Conservation (phyloP, 2,797 vertebrate genomes). For the Scarus forsteni region DNA sequence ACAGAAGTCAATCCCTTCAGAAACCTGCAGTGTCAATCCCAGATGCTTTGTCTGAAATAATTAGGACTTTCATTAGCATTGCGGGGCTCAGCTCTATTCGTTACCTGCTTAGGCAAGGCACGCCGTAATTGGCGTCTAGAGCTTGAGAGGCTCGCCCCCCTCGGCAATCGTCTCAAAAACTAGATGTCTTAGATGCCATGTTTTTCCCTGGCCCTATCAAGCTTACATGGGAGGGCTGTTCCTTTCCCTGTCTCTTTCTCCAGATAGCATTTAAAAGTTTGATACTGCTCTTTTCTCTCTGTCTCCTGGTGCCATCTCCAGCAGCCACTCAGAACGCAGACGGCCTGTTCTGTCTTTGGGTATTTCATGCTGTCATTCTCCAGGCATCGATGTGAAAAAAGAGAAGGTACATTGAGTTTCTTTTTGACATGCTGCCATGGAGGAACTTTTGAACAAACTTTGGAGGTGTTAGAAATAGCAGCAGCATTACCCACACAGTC, state of each 20-base stretch:
- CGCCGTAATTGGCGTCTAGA: slow-evolving; percentile 67
- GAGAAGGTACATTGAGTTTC: slow-evolving; percentile 25
- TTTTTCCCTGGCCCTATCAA: slow-evolving; percentile 56
- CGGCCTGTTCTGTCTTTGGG: slow-evolving; percentile 43
- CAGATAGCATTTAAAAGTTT: slow-evolving; percentile 60
- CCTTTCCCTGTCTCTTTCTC: slow-evolving; percentile 41
- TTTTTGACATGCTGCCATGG: slow-evolving; percentile 50
- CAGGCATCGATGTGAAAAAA: slow-evolving; percentile 29
- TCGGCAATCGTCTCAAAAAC: slow-evolving; percentile 45
- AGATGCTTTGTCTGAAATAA: slow-evolving; percentile 77
- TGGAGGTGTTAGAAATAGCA: slow-evolving; percentile 63
- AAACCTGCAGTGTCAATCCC: slow-evolving; percentile 59
- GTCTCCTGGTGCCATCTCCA: slow-evolving; percentile 49
- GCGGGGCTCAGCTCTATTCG: slow-evolving; percentile 50
- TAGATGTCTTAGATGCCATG: slow-evolving; percentile 60
- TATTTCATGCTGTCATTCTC: slow-evolving; percentile 53
- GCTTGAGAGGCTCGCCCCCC: slow-evolving; percentile 57
- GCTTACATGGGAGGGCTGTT: slow-evolving; percentile 44
- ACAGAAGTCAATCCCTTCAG: slow-evolving; percentile 57
- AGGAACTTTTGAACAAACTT: slow-evolving; percentile 63
- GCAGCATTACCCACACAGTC: slow-evolving; percentile 25
- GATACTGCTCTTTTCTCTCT: slow-evolving; percentile 12
- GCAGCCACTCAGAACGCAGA: slow-evolving; percentile 51
- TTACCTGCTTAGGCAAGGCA: slow-evolving; percentile 60
- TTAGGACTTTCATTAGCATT: slow-evolving; percentile 77